These are phyloP conservation scores for Smittia aterrima DNA, from an alignment of 2,888 invertebrate species.

Conservation along the genomic window DNA sequence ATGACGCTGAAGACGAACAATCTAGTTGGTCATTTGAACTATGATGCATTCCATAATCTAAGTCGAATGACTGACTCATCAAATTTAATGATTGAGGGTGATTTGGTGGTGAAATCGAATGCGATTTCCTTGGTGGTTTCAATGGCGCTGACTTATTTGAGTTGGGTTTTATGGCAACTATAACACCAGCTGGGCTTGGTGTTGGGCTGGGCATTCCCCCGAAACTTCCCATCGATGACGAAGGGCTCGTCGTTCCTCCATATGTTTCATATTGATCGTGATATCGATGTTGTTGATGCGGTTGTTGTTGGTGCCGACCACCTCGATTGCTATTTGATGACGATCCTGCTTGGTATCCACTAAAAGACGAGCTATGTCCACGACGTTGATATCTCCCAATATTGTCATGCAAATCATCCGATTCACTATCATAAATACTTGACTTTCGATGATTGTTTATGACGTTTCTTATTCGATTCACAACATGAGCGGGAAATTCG, in stretches of 20 bases:
- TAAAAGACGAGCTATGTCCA: conserved; percentile 42
- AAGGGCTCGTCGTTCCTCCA: conserved; percentile 49
- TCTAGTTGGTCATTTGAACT: conserved; percentile 40
- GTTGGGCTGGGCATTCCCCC: conserved; percentile 51
- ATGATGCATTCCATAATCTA: conserved; percentile 19
- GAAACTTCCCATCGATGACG: conserved; percentile 52
- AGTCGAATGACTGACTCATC: conserved; percentile 32
- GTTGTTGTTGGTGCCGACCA: not conserved
- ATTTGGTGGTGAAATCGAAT: conserved; percentile 37
- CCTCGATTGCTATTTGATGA: conserved; percentile 28
- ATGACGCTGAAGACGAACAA: conserved; percentile 21
- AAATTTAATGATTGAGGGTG: conserved; percentile 29
- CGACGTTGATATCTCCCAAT: conserved; percentile 41
- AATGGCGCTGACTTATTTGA: conserved; percentile 44
- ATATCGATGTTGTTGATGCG: conserved; percentile 42
- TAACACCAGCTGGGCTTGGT: conserved; percentile 44
- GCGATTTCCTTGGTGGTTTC: conserved; percentile 43
- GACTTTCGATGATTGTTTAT: conserved; percentile 61
- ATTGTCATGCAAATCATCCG: conserved; percentile 57
- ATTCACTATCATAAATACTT: conserved; percentile 58
- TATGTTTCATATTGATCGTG: conserved; percentile 42
- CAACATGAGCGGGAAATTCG: conserved; percentile 85
- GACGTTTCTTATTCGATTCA: conserved; percentile 80
- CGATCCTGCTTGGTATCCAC: conserved; percentile 26
- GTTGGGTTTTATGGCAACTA: conserved; percentile 25